Evolutionary conservation across 1,140 invertebrate species (phyloP).

Genomic region (Bombus cullumanus): DNA sequence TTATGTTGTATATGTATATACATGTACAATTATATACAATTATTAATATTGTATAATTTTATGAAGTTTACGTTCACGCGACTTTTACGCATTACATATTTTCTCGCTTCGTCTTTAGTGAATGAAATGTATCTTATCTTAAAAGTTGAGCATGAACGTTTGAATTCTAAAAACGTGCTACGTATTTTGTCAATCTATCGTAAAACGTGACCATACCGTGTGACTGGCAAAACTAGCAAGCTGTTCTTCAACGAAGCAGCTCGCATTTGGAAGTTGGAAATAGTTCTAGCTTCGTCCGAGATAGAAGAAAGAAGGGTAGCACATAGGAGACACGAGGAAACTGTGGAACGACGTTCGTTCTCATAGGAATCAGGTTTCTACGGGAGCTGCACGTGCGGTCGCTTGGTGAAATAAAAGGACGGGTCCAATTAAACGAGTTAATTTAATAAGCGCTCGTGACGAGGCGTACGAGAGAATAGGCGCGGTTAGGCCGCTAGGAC

Average conservation of each 20-base stretch:
- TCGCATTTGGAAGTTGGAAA: background rate
- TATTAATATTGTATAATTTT: no score
- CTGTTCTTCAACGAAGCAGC: background rate
- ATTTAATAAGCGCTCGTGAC: slow-evolving; percentile 70
- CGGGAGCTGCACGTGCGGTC: slow-evolving; percentile 22
- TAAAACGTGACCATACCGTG: no score
- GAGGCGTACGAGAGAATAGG: background rate
- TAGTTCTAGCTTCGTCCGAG: background rate
- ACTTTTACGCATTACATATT: no score
- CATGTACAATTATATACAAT: no score
- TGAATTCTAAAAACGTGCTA: no score
- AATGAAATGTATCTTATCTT: no score
- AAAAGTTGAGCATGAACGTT: no score
- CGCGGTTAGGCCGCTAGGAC: background rate
- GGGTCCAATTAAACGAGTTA: slow-evolving; percentile 74
- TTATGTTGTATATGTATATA: no score
- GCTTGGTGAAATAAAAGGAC: slow-evolving; percentile 54
- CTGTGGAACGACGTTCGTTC: slow-evolving; percentile 36
- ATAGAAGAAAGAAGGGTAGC: background rate
- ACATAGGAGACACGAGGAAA: background rate
- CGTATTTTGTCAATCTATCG: no score
- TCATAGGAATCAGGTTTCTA: slow-evolving; percentile 62
- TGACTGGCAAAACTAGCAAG: background rate
- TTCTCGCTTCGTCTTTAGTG: no score
- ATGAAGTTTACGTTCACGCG: no score